These are phyloP conservation scores for Zoroaster sp. DNA, from an alignment of 53 echinoderm and acorn worm species.

Conservation along the genomic window DNA sequence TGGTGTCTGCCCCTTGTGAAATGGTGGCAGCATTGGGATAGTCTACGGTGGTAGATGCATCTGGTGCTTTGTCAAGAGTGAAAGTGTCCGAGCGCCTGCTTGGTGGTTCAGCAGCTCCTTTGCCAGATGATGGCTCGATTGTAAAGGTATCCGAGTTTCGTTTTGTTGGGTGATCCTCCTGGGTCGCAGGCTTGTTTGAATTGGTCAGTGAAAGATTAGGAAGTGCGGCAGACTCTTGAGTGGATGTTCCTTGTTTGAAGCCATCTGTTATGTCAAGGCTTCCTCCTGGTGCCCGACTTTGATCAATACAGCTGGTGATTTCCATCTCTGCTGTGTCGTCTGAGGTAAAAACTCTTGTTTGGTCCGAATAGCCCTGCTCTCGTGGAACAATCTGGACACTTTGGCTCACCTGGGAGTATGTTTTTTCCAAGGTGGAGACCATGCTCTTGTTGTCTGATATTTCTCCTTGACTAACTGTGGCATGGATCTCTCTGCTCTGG, in stretches of 20 bases:
- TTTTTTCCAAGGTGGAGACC: background rate
- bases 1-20: background rate
- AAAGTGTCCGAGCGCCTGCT: slow-evolving; percentile 36
- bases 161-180: background rate
- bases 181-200: background rate
- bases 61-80: slow-evolving; percentile 24
- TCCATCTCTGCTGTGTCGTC: slow-evolving; percentile 49
- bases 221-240: background rate
- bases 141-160: slow-evolving; percentile 47
- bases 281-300: background rate
- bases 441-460: background rate
- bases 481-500: background rate
- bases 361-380: background rate
- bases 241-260: background rate
- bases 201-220: background rate
- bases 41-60: background rate
- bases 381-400: background rate
- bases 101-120: background rate
- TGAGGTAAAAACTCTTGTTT: slow-evolving; percentile 1
- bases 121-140: background rate
- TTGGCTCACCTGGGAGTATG: background rate
- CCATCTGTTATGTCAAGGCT: background rate
- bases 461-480: background rate
- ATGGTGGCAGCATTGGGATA: background rate
- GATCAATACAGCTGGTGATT: slow-evolving; percentile 16